Evolutionary conservation across 1,140 invertebrate genomes (phyloP).

Genomic region (Asbolus verrucosus): DNA sequence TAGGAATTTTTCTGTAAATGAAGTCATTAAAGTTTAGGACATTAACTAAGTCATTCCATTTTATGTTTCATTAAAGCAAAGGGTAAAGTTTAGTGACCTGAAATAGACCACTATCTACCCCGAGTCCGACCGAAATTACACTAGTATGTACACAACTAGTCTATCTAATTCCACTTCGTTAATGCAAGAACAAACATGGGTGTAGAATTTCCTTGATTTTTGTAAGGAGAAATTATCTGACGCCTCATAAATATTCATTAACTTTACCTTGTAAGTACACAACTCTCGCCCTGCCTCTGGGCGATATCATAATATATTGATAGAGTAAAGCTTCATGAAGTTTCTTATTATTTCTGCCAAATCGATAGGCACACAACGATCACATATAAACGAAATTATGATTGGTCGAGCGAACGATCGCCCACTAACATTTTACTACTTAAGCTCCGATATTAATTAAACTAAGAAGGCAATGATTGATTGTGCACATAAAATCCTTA

Average conservation of each 20-base stretch:
- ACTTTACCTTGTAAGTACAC: neutral
- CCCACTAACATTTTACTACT: too few species aligned
- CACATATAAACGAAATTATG: too few species aligned
- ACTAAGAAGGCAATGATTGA: constrained; percentile 20
- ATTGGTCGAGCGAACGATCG: too few species aligned
- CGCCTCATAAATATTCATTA: constrained; percentile 10
- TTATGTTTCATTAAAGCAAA: constrained; percentile 35
- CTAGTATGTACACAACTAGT: constrained; percentile 34
- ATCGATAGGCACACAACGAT: neutral
- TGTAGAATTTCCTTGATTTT: constrained; percentile 8
- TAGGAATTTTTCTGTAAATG: constrained; percentile 6
- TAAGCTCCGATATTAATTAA: constrained; percentile 15
- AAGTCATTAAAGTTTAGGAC: constrained; percentile 16
- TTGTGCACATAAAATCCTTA: constrained; percentile 11
- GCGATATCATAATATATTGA: neutral
- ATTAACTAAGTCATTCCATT: constrained; percentile 36
- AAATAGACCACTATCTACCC: constrained; percentile 31
- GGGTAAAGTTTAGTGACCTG: constrained; percentile 38
- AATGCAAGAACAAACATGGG: constrained; percentile 28
- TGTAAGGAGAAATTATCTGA: constrained; percentile 2
- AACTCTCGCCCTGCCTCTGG: neutral
- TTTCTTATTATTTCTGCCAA: neutral
- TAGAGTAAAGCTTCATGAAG: neutral
- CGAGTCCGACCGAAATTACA: constrained; percentile 22
- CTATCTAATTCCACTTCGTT: constrained; percentile 27